Evolutionary conservation across 1,140 invertebrate genomes (phyloP).

Genomic region (Drosophila orosa): DNA sequence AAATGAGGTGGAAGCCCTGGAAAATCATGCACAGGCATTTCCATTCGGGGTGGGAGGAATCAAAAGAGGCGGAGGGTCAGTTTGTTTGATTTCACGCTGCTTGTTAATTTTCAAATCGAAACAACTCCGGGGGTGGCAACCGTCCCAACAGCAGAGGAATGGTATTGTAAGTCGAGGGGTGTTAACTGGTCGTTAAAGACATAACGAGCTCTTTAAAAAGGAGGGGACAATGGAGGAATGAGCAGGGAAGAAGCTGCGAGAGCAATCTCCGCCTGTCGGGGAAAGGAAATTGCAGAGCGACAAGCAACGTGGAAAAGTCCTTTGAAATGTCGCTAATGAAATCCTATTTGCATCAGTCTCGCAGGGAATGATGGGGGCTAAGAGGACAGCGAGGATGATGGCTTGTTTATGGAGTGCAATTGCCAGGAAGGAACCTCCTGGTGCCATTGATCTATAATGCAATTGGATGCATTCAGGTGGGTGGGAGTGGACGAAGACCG

Average conservation of each 20-base stretch:
- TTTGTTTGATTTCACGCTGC: constrained; percentile 71
- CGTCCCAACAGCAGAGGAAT: not conserved
- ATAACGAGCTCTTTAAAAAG: constrained; percentile 53
- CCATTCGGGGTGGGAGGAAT: not conserved
- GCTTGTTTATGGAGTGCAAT: constrained; percentile 43
- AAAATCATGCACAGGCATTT: constrained; percentile 40
- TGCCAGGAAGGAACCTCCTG: constrained; percentile 15
- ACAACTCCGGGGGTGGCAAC: constrained; percentile 37
- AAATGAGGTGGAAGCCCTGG: constrained; percentile 34
- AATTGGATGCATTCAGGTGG: constrained; percentile 9
- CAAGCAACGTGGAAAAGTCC: constrained; percentile 57
- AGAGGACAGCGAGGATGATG: not conserved
- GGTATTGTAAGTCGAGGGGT: constrained; percentile 17
- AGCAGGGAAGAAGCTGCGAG: not conserved
- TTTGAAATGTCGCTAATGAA: constrained; percentile 75
- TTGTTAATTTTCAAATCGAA: constrained; percentile 71
- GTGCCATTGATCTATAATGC: constrained; percentile 40
- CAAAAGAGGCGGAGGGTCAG: constrained; percentile 45
- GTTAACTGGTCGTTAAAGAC: constrained; percentile 69
- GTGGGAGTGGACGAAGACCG: not conserved
- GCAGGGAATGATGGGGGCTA: not conserved
- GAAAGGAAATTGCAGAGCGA: constrained; percentile 46
- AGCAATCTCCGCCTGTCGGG: constrained; percentile 17
- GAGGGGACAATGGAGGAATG: constrained; percentile 3
- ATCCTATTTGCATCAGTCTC: constrained; percentile 61